phyloP scores from a whole-genome alignment of 2,888 invertebrate species.

The Choreutis nemorana region DNA sequence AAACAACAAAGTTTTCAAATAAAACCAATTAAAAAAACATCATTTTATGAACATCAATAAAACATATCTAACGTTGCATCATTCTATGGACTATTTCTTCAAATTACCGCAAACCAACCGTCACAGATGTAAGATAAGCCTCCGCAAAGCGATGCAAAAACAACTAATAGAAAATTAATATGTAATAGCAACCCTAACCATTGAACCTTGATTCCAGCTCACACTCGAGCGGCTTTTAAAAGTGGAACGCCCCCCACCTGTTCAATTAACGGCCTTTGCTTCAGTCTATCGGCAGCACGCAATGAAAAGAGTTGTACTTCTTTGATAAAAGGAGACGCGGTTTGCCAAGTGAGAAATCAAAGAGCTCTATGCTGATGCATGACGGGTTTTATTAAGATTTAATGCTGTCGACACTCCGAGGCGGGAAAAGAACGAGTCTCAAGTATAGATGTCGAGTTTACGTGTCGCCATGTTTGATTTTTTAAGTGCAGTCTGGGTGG shows the following conservation, averaged over 20 bases:
- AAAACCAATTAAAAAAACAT: no score
- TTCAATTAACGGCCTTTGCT: constrained; percentile 58
- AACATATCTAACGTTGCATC: no score
- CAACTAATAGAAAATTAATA: no score
- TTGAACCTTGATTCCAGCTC: constrained; percentile 1
- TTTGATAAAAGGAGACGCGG: constrained; percentile 61
- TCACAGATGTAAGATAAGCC: no score
- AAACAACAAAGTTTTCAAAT: no score
- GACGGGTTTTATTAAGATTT: constrained; percentile 66
- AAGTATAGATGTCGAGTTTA: constrained; percentile 57
- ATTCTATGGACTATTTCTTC: no score
- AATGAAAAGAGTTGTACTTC: constrained; percentile 67
- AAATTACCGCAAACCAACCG: no score
- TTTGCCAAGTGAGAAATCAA: constrained; percentile 66
- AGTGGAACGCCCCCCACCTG: constrained; percentile 35
- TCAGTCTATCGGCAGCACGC: constrained; percentile 63
- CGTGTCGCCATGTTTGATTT: constrained; percentile 57
- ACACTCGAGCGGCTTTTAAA: constrained; percentile 21
- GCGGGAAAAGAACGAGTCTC: constrained; percentile 64
- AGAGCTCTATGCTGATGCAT: constrained; percentile 57
- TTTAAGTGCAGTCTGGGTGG: constrained; percentile 26
- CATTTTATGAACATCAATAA: no score
- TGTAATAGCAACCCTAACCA: constrained; percentile 2
- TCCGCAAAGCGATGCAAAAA: no score
- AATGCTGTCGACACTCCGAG: constrained; percentile 62